Evolutionary conservation across 2,888 invertebrate species (phyloP), one percentile per base, ranked within the genome.

Genomic region (Hetaerina titia): DNA sequence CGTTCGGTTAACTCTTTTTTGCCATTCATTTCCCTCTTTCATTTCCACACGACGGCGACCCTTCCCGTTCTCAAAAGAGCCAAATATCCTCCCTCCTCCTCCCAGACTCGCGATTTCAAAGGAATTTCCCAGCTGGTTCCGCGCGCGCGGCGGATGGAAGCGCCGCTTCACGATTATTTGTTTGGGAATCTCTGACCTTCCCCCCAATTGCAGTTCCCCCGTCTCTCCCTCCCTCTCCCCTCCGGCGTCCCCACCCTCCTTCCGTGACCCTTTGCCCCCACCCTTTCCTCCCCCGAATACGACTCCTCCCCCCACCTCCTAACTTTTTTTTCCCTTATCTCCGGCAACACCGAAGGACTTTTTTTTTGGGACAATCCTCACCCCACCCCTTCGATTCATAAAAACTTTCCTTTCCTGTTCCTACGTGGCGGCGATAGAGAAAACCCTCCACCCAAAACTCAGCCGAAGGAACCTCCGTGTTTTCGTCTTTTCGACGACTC

Each of bases 331-430:
- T 25, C 25, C 81, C 25, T 81, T 81, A 81, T 69, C 69, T 81
- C 81, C 74, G 9, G 13, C 69, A 6, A 25, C 31, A 11, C 81
- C 31, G 81, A 81, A 81, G 81, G 81, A 81, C 81, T 81, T 31
- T 81, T 81, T 81, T 81, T 81, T 31, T 31, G 81, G 81, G 81
- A 31, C 31, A 81, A 31, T 31, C 81, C 31, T 13, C 81, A 13
- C 13, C 31, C 31, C 5, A 6, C 8, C 81, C 25, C 81, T 81
- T 31, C 81, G 81, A 81, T 81, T 81, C 81, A 81, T 81, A 81
- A 81, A 31, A 81, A 81, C 81, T 81, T 81, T 81, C 81, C 81
- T 81, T 81, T 81, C 81, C 81, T 81, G 81, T 81, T 81, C n/a
- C 81, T 81, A 45, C 45, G 45, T 45, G 45, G 45, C 45, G 45